phyloP scores from a whole-genome alignment of 2,113 vertebrate genomes.

The Epinephelus moara region DNA sequence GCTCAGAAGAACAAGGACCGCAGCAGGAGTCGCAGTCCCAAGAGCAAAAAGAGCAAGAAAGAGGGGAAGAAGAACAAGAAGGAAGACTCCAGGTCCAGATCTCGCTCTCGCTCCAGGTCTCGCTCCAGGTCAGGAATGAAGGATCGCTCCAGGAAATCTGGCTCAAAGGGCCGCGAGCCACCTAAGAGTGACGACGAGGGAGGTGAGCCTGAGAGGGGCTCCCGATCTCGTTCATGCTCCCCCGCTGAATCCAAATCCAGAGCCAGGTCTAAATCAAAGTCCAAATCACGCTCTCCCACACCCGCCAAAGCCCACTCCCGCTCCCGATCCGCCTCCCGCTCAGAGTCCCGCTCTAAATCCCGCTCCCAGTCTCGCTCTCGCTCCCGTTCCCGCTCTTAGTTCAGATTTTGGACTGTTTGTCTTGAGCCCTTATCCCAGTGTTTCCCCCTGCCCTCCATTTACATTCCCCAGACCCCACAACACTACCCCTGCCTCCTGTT shows the following conservation, averaged over 20 bases:
- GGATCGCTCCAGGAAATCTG: conserved; percentile 79
- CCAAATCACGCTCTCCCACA: conserved; percentile 69
- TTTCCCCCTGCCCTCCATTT: conserved; percentile 24
- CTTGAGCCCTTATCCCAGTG: background rate
- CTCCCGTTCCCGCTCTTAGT: conserved; percentile 76
- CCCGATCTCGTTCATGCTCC: conserved; percentile 76
- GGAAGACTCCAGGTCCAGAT: conserved; percentile 79
- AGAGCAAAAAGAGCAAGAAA: conserved; percentile 88
- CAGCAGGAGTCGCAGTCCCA: conserved; percentile 87
- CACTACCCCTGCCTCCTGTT: conserved; percentile 29
- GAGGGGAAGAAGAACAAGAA: conserved; percentile 88
- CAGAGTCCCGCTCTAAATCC: conserved; percentile 70
- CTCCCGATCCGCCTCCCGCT: conserved; percentile 66
- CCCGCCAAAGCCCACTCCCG: conserved; percentile 64
- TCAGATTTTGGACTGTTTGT: conserved; percentile 59
- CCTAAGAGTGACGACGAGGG: conserved; percentile 75
- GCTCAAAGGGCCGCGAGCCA: conserved; percentile 72
- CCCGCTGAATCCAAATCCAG: conserved; percentile 58
- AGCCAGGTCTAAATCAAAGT: conserved; percentile 72
- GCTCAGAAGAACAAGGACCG: conserved; percentile 81
- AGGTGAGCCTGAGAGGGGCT: conserved; percentile 56
- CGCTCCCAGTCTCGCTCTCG: conserved; percentile 69
- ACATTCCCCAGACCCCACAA: conserved; percentile 58
- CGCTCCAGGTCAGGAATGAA: conserved; percentile 73
- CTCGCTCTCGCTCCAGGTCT: conserved; percentile 89